Evolutionary conservation across 2,888 invertebrate species (phyloP).

Genomic region (Oscheius sp.): DNA sequence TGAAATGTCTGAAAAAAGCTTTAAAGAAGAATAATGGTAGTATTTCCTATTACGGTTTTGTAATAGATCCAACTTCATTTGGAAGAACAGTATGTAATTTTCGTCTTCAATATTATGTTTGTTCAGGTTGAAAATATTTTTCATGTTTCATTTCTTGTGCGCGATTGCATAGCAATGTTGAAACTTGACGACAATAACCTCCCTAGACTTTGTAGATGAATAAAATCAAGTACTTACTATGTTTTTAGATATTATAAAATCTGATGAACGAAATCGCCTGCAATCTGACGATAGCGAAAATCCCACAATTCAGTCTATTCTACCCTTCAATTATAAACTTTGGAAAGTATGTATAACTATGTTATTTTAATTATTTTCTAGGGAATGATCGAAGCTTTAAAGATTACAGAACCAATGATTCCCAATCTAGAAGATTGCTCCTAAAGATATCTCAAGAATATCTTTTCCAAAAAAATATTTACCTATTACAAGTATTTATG

Average conservation of each 20-base stretch:
- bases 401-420: no score
- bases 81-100: neutral
- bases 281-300: neutral
- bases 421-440: no score
- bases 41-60: slow-evolving; percentile 12
- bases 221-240: neutral
- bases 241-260: neutral
- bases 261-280: neutral
- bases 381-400: neutral
- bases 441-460: no score
- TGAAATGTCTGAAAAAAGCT: neutral
- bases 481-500: no score
- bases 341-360: neutral
- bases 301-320: neutral
- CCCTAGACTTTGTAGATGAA: neutral
- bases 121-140: slow-evolving; percentile 16
- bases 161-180: neutral
- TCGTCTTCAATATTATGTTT: neutral
- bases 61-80: slow-evolving; percentile 6
- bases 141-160: neutral
- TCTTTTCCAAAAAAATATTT: no score
- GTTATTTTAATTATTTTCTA: neutral
- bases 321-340: neutral
- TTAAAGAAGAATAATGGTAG: neutral
- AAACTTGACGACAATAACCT: neutral